Percentiles rank a stretch among this genome's conserved stretches.
These are phyloP conservation scores for Caerostris darwini DNA, from an alignment of 1,140 invertebrate species.

Conservation along the genomic window DNA sequence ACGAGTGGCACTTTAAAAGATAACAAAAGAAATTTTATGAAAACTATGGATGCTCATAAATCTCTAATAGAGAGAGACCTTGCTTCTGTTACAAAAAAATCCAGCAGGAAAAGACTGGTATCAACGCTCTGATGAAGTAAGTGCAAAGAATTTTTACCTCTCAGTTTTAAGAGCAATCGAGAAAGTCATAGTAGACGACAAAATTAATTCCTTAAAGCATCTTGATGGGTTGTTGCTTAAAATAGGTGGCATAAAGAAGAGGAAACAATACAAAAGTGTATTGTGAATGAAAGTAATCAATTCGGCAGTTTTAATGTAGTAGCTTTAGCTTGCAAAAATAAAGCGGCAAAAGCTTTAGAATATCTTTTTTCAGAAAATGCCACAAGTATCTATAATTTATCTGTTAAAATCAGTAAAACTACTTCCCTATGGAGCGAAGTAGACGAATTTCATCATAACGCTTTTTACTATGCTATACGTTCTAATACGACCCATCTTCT, in stretches of 20 bases:
- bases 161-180: background rate
- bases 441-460: background rate
- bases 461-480: constrained; percentile 54
- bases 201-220: constrained; percentile 36
- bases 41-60: no score
- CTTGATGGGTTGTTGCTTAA: background rate
- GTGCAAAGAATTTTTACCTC: constrained; percentile 25
- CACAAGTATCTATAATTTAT: background rate
- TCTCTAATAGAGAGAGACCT: no score
- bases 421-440: background rate
- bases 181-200: background rate
- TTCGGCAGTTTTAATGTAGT: background rate
- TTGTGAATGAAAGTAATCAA: background rate
- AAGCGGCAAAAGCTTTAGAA: background rate
- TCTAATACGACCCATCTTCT: constrained; percentile 25
- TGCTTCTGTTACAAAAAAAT: no score
- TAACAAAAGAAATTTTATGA: no score
- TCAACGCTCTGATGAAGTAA: background rate
- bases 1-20: no score
- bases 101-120: no score
- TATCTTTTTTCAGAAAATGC: background rate
- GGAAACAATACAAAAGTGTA: background rate
- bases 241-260: background rate
- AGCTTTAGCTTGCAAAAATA: constrained; percentile 38
- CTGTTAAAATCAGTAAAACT: background rate